Evolutionary conservation across 2,888 invertebrate species (phyloP).

Genomic region (Apamea epomidion): DNA sequence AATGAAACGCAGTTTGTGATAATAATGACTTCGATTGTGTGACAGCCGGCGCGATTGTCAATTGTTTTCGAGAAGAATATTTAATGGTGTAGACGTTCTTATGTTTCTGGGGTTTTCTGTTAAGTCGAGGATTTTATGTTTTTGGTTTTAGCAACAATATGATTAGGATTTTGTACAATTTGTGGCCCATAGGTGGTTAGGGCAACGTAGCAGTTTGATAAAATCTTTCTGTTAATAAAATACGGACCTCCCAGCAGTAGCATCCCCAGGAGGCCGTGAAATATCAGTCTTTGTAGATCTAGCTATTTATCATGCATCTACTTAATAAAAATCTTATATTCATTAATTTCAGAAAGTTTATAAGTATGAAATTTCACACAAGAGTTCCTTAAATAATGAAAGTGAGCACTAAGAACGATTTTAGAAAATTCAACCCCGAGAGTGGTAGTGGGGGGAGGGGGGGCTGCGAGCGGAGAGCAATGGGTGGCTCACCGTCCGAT

Average conservation of each 20-base stretch:
- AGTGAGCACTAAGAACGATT: background rate
- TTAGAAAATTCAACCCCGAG: background rate
- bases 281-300: too few relatives aligned
- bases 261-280: background rate
- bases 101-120: conserved; percentile 19
- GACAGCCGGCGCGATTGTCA: conserved; percentile 45
- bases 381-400: background rate
- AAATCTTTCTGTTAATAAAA: background rate
- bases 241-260: background rate
- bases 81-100: background rate
- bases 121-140: background rate
- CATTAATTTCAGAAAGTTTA: background rate
- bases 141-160: background rate
- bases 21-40: conserved; percentile 68
- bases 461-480: too few relatives aligned
- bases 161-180: background rate
- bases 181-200: background rate
- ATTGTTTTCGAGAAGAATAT: conserved; percentile 48
- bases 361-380: background rate
- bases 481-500: too few relatives aligned
- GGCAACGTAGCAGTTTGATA: background rate
- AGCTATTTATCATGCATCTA: background rate
- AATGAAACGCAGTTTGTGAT: conserved; percentile 68
- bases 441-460: too few relatives aligned
- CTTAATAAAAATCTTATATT: background rate